Base-by-base conservation (phyloP, 2,888 invertebrate genomes). In the Agonopterix arenella region DNA sequence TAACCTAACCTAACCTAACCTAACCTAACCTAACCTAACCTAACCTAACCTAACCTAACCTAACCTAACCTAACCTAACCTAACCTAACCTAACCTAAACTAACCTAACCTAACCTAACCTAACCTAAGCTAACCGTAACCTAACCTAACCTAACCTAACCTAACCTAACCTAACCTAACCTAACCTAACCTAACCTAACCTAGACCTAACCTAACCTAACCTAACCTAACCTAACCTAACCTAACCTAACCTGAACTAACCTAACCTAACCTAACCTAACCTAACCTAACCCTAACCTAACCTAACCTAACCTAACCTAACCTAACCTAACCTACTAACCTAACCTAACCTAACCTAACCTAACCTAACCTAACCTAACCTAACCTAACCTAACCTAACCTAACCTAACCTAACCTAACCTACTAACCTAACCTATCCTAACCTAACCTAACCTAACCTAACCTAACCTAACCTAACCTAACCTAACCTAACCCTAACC, bases 231-330 rank as follows among this genome's bases (percentile, higher is more conserved):
- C 54, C 49, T 54, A 51, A 54, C 54, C 52, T 53, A 56, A 56
- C 56, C 50, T 56, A 56, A 56, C 57, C 53, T 54, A 57, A 54
- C 58, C 54, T 55, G 51, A 53, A 52, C 50, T 49, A 51, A 54
- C 51, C 51, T 53, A 52, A 42, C 53, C 54, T 52, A 55, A 52
- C 50, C 55, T 53, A 56, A 56, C 56, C 52, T 56, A 56, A 56
- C 56, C 52, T 52, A 55, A 52, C 50, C 55, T 53, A 56, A 56
- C 56, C 56, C 52, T 56, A 56, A 52, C 55, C 52, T 53, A 54
- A 49, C 53, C 50, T 50, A 53, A 52, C 49, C 50, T 49, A 51
- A 52, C 48, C 51, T 52, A 55, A 52, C 52, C 52, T 52, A 55
- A 53, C 56, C 52, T 53, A 54, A 49, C 53, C 50, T 50, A 53